Percentiles rank a stretch among this genome's conserved stretches.
phyloP scores from a whole-genome alignment of 2,113 vertebrate species.

The Actenoides lindsayi region DNA sequence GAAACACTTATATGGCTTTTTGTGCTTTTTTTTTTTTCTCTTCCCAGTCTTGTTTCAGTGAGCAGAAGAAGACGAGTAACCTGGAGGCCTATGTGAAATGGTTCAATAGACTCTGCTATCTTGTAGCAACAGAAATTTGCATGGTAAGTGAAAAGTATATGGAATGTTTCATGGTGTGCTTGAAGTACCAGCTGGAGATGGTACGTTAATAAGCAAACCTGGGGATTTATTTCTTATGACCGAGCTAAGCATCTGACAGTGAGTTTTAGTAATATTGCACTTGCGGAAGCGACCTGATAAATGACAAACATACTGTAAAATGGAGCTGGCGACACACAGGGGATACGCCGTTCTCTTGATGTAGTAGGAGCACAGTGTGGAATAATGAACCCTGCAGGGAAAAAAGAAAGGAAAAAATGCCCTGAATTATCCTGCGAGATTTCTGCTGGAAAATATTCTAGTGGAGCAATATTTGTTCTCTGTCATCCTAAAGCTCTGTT shows the following conservation, averaged over 20 bases:
- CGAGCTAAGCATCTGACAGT: not conserved
- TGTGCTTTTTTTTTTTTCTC: not conserved
- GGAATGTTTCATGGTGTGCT: not conserved
- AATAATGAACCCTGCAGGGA: constrained; percentile 57
- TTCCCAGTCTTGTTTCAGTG: constrained; percentile 85
- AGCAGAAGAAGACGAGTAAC: constrained; percentile 87
- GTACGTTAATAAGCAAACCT: not conserved
- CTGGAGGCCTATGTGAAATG: constrained; percentile 93
- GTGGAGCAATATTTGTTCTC: constrained; percentile 11
- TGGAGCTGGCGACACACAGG: not conserved
- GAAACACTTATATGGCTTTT: not conserved
- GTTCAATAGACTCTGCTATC: constrained; percentile 93
- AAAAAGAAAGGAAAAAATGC: not conserved
- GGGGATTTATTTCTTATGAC: constrained; percentile 1
- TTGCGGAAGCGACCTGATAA: not conserved
- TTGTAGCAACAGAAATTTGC: constrained; percentile 94
- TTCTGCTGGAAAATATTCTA: not conserved
- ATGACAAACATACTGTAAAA: not conserved
- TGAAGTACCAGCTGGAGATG: not conserved
- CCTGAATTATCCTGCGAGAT: constrained; percentile 13
- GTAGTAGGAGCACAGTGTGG: not conserved
- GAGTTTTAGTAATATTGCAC: not conserved
- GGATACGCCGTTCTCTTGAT: constrained; percentile 3
- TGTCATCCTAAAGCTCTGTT: not conserved
- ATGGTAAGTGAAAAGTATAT: constrained; percentile 75